phyloP scores from a whole-genome alignment of 2,113 vertebrate species.

The Choloepus hoffmanni region DNA sequence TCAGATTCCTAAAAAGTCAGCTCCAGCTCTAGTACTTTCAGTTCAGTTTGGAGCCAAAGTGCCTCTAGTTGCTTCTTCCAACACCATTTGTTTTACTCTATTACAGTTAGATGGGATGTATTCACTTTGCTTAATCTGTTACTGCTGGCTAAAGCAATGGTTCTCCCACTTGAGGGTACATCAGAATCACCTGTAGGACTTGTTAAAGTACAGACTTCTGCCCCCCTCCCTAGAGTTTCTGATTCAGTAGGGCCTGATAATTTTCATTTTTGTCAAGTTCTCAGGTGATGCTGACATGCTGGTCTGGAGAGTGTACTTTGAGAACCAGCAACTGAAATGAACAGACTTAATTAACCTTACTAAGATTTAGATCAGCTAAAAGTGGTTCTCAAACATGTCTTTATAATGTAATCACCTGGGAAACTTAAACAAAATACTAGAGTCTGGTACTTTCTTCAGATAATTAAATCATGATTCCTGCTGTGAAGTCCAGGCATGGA shows the following conservation, averaged over 20 bases:
- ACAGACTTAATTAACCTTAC: neutral
- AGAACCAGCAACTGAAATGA: neutral
- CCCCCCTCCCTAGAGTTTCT: neutral
- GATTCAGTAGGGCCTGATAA: neutral
- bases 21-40: neutral
- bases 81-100: neutral
- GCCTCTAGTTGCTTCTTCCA: neutral
- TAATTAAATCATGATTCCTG: slow-evolving; percentile 54
- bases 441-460: slow-evolving; percentile 24
- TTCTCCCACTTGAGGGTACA: neutral
- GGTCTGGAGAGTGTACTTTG: neutral
- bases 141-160: neutral
- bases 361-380: slow-evolving; percentile 29
- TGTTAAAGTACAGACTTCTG: neutral
- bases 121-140: slow-evolving; percentile 23
- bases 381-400: neutral
- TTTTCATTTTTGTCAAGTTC: neutral
- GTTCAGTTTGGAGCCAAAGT: neutral
- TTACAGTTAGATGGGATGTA: neutral
- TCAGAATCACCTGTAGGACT: neutral
- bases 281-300: neutral
- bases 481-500: neutral
- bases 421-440: neutral
- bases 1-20: neutral
- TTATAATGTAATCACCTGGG: neutral